Evolutionary conservation across 2,888 invertebrate species (phyloP), one percentile per base, ranked within the genome.

Genomic region (Oxystoma pomonae): DNA sequence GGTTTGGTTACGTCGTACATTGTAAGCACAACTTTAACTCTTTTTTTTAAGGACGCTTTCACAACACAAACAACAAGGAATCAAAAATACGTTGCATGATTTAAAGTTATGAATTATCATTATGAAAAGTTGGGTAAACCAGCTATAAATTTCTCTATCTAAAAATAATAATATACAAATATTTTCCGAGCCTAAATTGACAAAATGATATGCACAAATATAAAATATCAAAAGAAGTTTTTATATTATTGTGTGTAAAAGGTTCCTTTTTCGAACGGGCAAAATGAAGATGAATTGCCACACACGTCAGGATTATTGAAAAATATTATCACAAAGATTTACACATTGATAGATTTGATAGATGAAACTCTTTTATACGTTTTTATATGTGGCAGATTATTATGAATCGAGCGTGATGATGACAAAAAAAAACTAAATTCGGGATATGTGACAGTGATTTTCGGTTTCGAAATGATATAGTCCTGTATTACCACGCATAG

Each of bases 361-460:
- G 35, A 35, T 35, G 35, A 35, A 35, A 35, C 35, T 35, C 35
- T 35, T 35, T 35, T 35, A 35, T 35, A 35, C 12, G 35, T 7
- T 35, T 35, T 35, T 35, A 35, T 35, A 35, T 35, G 35, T 35
- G 35, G 35, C 35, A 35, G 3, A 35, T 12, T 35, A 12, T 35
- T 35, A 35, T 35, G 12, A 35, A 35, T 35, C n/a, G 35, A 35
- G 35, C 35, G 35, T n/a, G n/a, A n/a, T n/a, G n/a, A n/a, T n/a
- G 65, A 67, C 64, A n/a, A n/a, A n/a, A n/a, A n/a, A n/a, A n/a
- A 67, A 65, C 66, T 69, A 70, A 71, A 74, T 74, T 74, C 72
- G 75, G 72, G 73, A 68, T n/a, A n/a, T n/a, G n/a, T n/a, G n/a
- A n/a, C n/a, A n/a, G n/a, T n/a, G n/a, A n/a, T n/a, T n/a, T n/a